Evolutionary conservation across 2,888 invertebrate species (phyloP), one percentile per base, ranked within the genome.

Genomic region (Minunthozetes semirufus): DNA sequence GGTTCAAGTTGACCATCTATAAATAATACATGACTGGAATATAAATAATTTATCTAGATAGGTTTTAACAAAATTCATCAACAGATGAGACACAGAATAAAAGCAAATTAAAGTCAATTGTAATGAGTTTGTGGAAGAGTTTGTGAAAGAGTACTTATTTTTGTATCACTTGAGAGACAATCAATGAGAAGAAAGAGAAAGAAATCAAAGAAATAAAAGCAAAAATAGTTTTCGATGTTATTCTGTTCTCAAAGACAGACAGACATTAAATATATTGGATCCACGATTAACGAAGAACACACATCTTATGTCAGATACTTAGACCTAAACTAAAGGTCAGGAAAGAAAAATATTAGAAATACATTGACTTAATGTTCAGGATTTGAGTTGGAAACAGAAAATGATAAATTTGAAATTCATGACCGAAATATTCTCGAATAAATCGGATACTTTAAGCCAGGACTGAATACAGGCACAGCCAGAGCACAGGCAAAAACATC

Each of bases 351-450:
- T 59, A 59, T 13, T 5, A 15, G 25, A 13, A 27, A 59, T 56
- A 17, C 27, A 13, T 59, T 4, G 50, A 11, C 17, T 27, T 17
- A 27, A 27, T 59, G 27, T 27, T 59, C 29, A n/a, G 1, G 19
- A 22, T 15, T 29, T 29, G 9, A 5, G 11, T 27, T 15, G 13
- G 27, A 25, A 1, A 2, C 9, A 5, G 4, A 22, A 48, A 13
- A 56, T 59, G 13, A 59, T 59, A 27, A 27, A 22, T 59, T 27
- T 59, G 27, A 27, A 59, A 59, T 59, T 59, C 59, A 59, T 59
- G 27, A 59, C 29, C 27, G 5, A 27, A 27, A 13, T 13, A 22
- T 25, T 25, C n/a, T 8, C 19, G 19, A 50, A 50, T 19, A 19
- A 50, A 50, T 2, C 50, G 19, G 11, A 4, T 4, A 4, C 19